Evolutionary conservation across 2,888 invertebrate genomes (phyloP).

Genomic region (Pachycephus smyrnensis): DNA sequence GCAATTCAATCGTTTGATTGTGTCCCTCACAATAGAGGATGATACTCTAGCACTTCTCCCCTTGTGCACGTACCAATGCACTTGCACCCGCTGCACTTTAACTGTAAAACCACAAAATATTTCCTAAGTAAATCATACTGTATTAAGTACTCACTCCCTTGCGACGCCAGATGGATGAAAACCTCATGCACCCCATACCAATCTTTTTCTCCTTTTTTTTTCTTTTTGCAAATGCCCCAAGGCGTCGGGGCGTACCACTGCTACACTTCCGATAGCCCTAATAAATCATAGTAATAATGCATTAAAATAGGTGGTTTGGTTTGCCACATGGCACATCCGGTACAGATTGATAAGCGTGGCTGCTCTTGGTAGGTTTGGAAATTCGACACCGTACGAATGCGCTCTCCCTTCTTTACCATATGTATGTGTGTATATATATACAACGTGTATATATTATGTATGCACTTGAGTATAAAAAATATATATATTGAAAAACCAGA

Average conservation of each 20-base stretch:
- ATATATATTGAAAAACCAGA: background rate
- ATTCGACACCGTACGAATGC: background rate
- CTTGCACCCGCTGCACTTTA: background rate
- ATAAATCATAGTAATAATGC: constrained; percentile 56
- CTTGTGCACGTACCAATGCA: background rate
- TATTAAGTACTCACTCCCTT: background rate
- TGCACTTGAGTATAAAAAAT: background rate
- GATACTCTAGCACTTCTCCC: background rate
- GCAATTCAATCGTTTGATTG: background rate
- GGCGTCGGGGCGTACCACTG: constrained; percentile 51
- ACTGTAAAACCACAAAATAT: background rate
- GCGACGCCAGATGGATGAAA: constrained; percentile 29
- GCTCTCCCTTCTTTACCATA: background rate
- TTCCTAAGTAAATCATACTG: background rate
- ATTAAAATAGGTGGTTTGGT: constrained; percentile 59
- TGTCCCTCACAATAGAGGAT: background rate
- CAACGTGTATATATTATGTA: background rate
- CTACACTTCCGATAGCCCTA: constrained; percentile 49
- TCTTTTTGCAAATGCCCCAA: constrained; percentile 38
- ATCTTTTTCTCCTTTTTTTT: constrained; percentile 33
- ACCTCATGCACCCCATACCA: constrained; percentile 31
- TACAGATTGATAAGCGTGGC: constrained; percentile 15
- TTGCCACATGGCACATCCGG: constrained; percentile 51
- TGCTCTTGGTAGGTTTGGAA: background rate
- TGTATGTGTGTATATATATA: background rate